These are phyloP conservation scores for Cepphus grylle DNA, from an alignment of 2,113 vertebrate genomes.

Conservation along the genomic window DNA sequence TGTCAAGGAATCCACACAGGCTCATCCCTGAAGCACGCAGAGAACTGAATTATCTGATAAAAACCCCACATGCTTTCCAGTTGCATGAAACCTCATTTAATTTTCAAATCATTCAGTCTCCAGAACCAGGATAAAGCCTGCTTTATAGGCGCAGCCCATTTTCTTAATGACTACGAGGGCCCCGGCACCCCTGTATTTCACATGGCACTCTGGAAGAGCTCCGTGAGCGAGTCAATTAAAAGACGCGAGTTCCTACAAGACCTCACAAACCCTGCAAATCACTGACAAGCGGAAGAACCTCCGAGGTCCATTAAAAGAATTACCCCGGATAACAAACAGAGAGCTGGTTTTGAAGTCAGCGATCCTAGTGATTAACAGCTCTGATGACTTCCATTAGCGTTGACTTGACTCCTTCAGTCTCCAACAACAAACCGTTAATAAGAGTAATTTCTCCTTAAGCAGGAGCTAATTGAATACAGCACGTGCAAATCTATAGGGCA, in stretches of 20 bases:
- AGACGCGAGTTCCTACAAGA: not conserved
- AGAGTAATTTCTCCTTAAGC: slow-evolving; percentile 15
- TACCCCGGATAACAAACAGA: not conserved
- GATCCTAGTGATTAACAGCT: slow-evolving; percentile 22
- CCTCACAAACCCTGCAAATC: not conserved
- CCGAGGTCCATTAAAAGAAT: not conserved
- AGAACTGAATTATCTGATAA: slow-evolving; percentile 6
- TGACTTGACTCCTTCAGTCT: slow-evolving; percentile 22
- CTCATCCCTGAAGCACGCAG: not conserved
- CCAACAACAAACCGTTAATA: slow-evolving; percentile 24
- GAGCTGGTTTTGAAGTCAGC: slow-evolving; percentile 2
- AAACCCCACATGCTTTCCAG: not conserved
- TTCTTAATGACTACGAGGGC: not conserved
- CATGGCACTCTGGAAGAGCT: not conserved
- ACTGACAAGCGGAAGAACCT: not conserved
- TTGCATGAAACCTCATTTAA: slow-evolving; percentile 4
- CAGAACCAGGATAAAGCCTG: not conserved
- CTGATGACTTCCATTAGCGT: not conserved
- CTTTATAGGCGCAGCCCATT: not conserved
- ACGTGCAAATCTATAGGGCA: not conserved
- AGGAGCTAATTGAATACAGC: slow-evolving; percentile 22
- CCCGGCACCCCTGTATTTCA: not conserved
- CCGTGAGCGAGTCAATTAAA: not conserved
- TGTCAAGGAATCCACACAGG: not conserved
- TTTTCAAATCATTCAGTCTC: not conserved